Evolutionary conservation across 2,113 vertebrate species (phyloP).

Genomic region (Diglossa brunneiventris): DNA sequence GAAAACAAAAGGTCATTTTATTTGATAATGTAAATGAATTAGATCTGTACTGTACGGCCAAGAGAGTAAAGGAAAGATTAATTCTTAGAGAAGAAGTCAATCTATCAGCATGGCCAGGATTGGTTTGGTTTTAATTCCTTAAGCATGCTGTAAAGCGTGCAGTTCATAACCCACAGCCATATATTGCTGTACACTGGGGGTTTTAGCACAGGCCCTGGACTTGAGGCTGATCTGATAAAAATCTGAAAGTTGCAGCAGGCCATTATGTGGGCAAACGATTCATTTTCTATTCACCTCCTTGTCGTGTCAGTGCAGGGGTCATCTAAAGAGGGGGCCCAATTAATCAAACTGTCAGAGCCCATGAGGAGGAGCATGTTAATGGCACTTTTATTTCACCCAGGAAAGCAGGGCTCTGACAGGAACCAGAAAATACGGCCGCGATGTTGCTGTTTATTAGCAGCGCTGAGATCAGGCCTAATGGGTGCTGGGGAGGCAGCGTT

Average conservation of each 20-base stretch:
- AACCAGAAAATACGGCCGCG: slow-evolving; percentile 76
- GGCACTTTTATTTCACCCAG: slow-evolving; percentile 91
- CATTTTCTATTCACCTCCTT: slow-evolving; percentile 89
- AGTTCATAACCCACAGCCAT: not conserved
- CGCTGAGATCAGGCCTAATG: slow-evolving; percentile 77
- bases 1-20: slow-evolving; percentile 68
- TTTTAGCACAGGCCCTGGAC: slow-evolving; percentile 62
- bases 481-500: slow-evolving; percentile 79
- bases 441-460: slow-evolving; percentile 81
- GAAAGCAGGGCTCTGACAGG: slow-evolving; percentile 84
- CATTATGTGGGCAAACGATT: slow-evolving; percentile 80
- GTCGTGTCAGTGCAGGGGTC: slow-evolving; percentile 85
- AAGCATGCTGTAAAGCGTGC: not conserved
- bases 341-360: slow-evolving; percentile 94
- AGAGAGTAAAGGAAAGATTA: slow-evolving; percentile 2
- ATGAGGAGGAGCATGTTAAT: slow-evolving; percentile 95
- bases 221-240: slow-evolving; percentile 68
- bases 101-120: not conserved
- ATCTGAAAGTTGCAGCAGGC: slow-evolving; percentile 70
- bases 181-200: not conserved
- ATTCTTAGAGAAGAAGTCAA: not conserved
- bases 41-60: slow-evolving; percentile 26
- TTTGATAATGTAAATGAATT: slow-evolving; percentile 31
- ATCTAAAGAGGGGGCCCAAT: slow-evolving; percentile 87
- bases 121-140: slow-evolving; percentile 15